These are phyloP conservation scores for Gallinago paraguaiae DNA, from an alignment of 2,113 vertebrate genomes.

Conservation along the genomic window DNA sequence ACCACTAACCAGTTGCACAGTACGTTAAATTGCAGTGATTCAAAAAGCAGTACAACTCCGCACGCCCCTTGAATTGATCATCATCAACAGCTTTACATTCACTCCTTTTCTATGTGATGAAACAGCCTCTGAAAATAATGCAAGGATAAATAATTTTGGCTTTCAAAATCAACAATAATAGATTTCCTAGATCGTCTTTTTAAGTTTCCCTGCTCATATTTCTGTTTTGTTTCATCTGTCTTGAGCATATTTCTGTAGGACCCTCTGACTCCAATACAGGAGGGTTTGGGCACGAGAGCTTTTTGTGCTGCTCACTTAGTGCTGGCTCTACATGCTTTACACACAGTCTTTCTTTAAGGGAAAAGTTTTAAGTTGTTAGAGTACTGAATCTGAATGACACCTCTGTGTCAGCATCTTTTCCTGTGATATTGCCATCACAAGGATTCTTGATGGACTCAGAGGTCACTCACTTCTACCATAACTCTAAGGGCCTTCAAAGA, in stretches of 20 bases:
- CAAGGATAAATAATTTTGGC: not conserved
- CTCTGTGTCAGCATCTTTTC: not conserved
- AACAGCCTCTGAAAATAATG: not conserved
- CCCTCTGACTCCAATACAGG: not conserved
- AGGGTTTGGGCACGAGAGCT: not conserved
- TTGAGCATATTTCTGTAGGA: not conserved
- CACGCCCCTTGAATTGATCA: not conserved
- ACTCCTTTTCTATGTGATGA: not conserved
- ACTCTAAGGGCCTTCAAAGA: not conserved
- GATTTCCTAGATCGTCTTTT: not conserved
- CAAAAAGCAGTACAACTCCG: not conserved
- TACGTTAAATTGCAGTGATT: not conserved
- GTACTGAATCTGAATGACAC: not conserved
- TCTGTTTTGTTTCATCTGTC: not conserved
- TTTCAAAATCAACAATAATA: not conserved
- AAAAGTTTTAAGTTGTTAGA: not conserved
- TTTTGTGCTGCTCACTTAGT: not conserved
- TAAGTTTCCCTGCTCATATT: not conserved
- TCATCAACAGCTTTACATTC: not conserved
- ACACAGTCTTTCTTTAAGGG: not conserved
- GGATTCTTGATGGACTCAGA: not conserved
- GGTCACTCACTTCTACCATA: not conserved
- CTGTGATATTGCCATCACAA: not conserved
- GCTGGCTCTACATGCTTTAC: not conserved
- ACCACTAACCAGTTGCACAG: not conserved